Evolutionary conservation across 2,888 invertebrate genomes (phyloP).

Genomic region (Agrochola lota): DNA sequence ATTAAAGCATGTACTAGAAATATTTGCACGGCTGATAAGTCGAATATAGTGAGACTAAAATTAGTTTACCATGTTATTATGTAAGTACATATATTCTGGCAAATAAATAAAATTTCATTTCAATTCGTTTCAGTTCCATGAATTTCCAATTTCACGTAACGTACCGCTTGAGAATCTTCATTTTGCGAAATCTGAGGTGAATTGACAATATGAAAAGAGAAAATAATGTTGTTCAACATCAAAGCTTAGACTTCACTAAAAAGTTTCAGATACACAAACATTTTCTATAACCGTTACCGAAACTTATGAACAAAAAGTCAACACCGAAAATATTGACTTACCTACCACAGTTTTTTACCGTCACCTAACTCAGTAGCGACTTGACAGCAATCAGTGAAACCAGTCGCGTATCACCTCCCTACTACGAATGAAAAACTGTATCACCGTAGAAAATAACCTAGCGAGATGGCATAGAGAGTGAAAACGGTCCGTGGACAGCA

Average conservation of each 20-base stretch:
- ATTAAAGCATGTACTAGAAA: no score
- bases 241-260: neutral
- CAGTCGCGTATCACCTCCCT: conserved; percentile 69
- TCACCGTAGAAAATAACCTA: conserved; percentile 83
- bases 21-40: no score
- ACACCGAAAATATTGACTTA: conserved; percentile 22
- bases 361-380: conserved; percentile 42
- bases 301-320: conserved; percentile 25
- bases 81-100: no score
- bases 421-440: conserved; percentile 85
- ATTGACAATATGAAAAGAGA: neutral
- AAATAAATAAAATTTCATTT: no score
- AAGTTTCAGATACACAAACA: neutral
- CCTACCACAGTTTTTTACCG: conserved; percentile 38
- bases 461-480: conserved; percentile 87
- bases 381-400: conserved; percentile 81
- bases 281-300: conserved; percentile 19
- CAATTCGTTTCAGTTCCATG: no score
- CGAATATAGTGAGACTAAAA: no score
- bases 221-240: neutral
- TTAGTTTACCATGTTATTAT: no score
- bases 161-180: neutral
- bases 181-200: neutral
- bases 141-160: neutral
- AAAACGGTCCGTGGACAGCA: conserved; percentile 79